A percentile compares a stretch with the other conserved stretches of the same genome.
These are phyloP conservation scores for Austrofundulus limnaeus DNA, from an alignment of 2,113 vertebrate genomes.

Conservation along the genomic window DNA sequence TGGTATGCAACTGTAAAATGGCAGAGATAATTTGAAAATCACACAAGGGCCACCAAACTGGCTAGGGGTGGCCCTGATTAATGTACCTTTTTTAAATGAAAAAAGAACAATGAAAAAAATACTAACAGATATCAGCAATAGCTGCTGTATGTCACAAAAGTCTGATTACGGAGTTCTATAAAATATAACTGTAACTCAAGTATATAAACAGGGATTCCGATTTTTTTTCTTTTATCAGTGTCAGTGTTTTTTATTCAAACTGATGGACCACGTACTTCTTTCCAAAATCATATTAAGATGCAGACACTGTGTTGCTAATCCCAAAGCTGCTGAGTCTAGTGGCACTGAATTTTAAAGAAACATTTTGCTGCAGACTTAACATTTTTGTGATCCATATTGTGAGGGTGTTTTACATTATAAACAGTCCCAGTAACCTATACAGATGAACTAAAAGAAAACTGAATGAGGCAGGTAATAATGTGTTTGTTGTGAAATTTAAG, in stretches of 20 bases:
- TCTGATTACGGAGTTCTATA: no score
- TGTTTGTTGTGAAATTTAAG: constrained; percentile 5
- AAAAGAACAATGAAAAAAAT: no score
- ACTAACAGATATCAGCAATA: no score
- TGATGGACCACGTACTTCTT: not conserved
- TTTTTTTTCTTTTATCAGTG: no score
- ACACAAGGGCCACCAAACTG: no score
- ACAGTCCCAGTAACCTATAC: constrained; percentile 2
- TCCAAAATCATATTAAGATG: constrained; percentile 36
- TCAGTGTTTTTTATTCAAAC: not conserved
- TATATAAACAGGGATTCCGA: no score
- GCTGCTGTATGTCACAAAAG: no score
- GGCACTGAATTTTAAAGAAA: constrained; percentile 22
- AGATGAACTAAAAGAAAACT: not conserved
- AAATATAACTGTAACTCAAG: no score
- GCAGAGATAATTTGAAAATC: no score
- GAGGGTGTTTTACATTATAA: constrained; percentile 17
- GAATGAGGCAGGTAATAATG: not conserved
- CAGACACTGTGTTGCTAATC: constrained; percentile 37
- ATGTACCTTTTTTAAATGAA: no score
- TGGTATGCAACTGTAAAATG: no score
- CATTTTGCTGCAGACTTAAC: constrained; percentile 1
- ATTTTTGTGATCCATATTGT: constrained; percentile 22
- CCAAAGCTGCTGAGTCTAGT: constrained; percentile 22
- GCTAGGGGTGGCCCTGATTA: no score